Evolutionary conservation across 2,797 vertebrate genomes (phyloP), one percentile per base, ranked within the genome.

Genomic region (Lagorchestes hirsutus): DNA sequence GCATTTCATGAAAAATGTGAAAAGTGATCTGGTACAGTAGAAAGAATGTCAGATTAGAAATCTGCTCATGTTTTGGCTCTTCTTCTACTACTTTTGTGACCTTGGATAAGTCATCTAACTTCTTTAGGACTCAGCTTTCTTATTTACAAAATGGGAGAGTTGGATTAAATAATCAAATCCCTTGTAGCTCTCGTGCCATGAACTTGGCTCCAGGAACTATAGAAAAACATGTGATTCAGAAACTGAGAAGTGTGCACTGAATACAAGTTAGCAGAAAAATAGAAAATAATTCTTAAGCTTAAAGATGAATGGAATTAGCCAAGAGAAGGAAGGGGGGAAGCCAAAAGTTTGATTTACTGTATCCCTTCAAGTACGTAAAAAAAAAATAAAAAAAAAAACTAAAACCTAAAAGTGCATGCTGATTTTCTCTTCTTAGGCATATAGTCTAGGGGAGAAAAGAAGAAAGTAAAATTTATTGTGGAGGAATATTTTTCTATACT

Each of bases 241-340:
- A 92, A 67, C 0, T 92, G 13, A 16, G 4, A 91, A 55, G 1
- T 57, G 4, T 91, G 57, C 27, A 55, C 10, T 57, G 31, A 92
- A 90, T 8, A 95, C 97, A 94, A 94, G 93, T 22, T 92, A 46
- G 92, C 91, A 90, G 87, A 34, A 18, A 95, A 94, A 95, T 50
- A 9, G 27, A 59, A 96, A 95, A 93, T 40, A 40, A 22, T 74
- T 14, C 59, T 34, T 74, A 74, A 74, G 0, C n/a, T 74, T 40
- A 74, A 18, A 74, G n/a, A 74, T 22, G n/a, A 40, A 74, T 74
- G 14, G 16, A 40, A 74, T 74, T 74, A 74, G n/a, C n/a, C 16
- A 74, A 40, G 67, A 82, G n/a, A 40, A 82, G 18, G n/a, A 74
- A 74, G 40, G 16, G 22, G 8, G n/a, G 6, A 24, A 82, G 67